phyloP scores from a whole-genome alignment of 2,888 invertebrate species.

The Micoletzkya japonica region DNA sequence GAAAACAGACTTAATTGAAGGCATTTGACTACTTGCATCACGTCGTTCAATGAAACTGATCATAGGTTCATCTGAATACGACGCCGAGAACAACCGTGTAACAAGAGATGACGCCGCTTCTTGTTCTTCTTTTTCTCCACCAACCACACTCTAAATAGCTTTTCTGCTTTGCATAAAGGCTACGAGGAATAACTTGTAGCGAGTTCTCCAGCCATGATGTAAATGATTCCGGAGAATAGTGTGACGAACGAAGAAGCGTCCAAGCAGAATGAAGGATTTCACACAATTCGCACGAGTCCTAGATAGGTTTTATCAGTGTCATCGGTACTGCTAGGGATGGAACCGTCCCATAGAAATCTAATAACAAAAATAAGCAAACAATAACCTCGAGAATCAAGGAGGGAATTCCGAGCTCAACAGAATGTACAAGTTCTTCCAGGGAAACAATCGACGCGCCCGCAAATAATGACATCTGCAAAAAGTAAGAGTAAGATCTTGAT shows the following conservation, averaged over 20 bases:
- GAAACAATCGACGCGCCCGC: constrained; percentile 48
- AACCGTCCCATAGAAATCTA: background rate
- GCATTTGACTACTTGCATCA: background rate
- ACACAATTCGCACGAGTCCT: constrained; percentile 60
- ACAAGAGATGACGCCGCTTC: constrained; percentile 3
- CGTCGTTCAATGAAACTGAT: constrained; percentile 7
- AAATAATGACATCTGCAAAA: constrained; percentile 32
- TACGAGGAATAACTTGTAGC: background rate
- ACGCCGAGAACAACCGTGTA: constrained; percentile 16
- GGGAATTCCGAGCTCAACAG: constrained; percentile 57
- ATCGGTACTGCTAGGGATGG: background rate
- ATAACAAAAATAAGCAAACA: background rate
- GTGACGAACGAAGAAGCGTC: constrained; percentile 33
- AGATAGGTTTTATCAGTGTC: background rate
- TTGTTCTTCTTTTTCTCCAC: background rate
- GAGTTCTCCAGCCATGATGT: constrained; percentile 21
- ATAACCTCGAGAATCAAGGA: constrained; percentile 51
- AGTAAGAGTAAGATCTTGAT: background rate
- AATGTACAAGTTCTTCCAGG: constrained; percentile 49
- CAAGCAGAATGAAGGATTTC: constrained; percentile 47
- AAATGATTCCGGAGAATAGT: constrained; percentile 22
- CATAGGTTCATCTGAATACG: constrained; percentile 10
- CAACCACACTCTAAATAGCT: background rate
- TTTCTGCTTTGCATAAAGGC: background rate
- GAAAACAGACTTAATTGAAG: background rate